Base-by-base conservation (phyloP, 2,797 vertebrate species). In the Rhodeus uyekii region DNA sequence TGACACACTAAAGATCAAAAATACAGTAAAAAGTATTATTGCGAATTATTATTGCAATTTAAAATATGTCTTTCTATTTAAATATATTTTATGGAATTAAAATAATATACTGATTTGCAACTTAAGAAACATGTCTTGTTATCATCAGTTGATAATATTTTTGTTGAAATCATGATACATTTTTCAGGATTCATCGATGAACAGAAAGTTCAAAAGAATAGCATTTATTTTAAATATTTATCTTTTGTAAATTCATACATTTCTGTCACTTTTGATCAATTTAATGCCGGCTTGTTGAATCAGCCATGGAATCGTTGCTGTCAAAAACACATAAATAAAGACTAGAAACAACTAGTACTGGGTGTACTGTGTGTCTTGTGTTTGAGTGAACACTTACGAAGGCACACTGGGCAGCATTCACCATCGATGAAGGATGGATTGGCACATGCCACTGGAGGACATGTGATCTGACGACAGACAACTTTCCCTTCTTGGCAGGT, bases 401-500 rank as follows among this genome's bases (percentile, higher is more conserved):
- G 92, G 87, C 98, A 99, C 32, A 95, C 92, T 0, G 97, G 98
- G 64, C 98, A 99, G 91, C 98, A 99, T 83, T 96, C 92, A 0
- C 94, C 97, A 69, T 99, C 98, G 22, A 93, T 87, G 48, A 99
- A 97, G 44, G 94, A 88, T 0, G 97, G 97, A 87, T 89, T 92
- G 0, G 94, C 93, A 86, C 98, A 99, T 68, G 95, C 94, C 1
- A 97, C 96, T 0, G 97, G 92, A 0, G 96, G 94, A 76, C 98
- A 99, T 1, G 94, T 94, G 85, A 96, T 96, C 89, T 98, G 96
- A 68, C 95, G 94, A 87, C 98, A 99, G 64, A 96, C 94, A 2
- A 94, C 97, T 90, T 96, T 96, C 78, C 96, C 97, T 78, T 95
- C 95, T 96, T 99, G 93, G 88, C 98, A 99, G 69, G 93, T 92